phyloP scores from a whole-genome alignment of 2,113 vertebrate species.

The Acanthochromis polyacanthus region DNA sequence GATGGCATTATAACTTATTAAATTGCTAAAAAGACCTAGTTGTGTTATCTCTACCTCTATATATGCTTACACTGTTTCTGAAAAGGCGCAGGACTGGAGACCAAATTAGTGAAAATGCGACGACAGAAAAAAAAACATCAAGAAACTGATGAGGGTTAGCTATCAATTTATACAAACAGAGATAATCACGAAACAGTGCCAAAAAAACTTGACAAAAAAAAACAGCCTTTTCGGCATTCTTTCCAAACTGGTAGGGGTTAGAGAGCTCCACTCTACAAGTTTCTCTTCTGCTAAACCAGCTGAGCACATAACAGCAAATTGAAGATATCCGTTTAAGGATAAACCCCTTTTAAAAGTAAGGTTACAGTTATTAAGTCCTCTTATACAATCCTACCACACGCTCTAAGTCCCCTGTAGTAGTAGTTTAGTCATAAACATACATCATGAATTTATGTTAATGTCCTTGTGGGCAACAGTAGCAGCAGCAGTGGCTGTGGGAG shows the following conservation, averaged over 20 bases:
- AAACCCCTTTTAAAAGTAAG: slow-evolving; percentile 2
- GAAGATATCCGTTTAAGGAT: not conserved
- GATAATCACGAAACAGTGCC: not conserved
- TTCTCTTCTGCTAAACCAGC: not conserved
- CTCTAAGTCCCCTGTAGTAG: not conserved
- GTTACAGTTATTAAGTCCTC: not conserved
- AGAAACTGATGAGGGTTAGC: no score
- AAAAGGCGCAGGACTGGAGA: no score
- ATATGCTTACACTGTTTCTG: no score
- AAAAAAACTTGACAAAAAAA: not conserved
- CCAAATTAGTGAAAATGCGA: no score
- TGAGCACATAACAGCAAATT: not conserved
- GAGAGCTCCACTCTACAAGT: no score
- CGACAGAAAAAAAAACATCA: no score
- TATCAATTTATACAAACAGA: no score
- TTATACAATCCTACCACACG: not conserved
- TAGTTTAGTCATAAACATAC: not conserved
- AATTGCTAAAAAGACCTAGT: no score
- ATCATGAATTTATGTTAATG: slow-evolving; percentile 1
- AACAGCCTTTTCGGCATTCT: not conserved
- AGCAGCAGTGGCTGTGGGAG: slow-evolving; percentile 9
- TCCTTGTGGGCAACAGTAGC: slow-evolving; percentile 4
- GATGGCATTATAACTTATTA: no score
- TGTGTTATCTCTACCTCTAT: no score
- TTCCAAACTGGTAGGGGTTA: not conserved